Base-by-base conservation (phyloP, 2,888 invertebrate species). In the Cheilosia vernalis region DNA sequence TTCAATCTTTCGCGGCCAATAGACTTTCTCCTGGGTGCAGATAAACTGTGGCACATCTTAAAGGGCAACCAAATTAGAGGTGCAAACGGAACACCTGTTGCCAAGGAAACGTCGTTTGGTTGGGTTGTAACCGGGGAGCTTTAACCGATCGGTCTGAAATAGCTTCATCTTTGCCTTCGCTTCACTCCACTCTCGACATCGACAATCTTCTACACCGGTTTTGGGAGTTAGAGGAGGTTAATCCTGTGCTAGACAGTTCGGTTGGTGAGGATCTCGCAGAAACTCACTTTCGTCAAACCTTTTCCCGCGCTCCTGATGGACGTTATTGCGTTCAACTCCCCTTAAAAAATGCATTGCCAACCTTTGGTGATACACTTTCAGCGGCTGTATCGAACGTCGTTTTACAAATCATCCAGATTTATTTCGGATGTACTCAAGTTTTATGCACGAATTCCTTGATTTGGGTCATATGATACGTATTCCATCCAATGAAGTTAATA, bases 401-500 rank as follows among this genome's bases (percentile, higher is more conserved):
- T 76, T 76, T 33, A 1, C 10, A 51, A 47, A 40, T 49, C 30
- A 67, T 44, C 33, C 19, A 1, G 24, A 60, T 4, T 5, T 76
- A 13, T n/a, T 17, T 27, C 37, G 49, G 7, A 21, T 51, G 44
- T 73, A 73, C 21, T 61, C 53, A 13, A 17, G 24, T 2, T 63
- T 73, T n/a, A 73, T 73, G 73, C 7, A n/a, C 9, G 73, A 73
- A 24, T 64, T 58, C n/a, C 44, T 56, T 2, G 49, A 17, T 4
- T 19, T 64, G 19, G 64, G 56, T 9, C 74, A 74, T n/a, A 74
- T 74, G 74, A 37, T 6, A 21, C 55, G 6, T 10, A 49, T 74
- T 47, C 49, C 56, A 55, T 9, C 21, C 6, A 19, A 47, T 9
- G 27, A 64, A 58, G 40, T 64, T 13, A 6, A 10, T 7, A 24